These are phyloP conservation scores for Oreonectes daqikongensis DNA, from an alignment of 2,797 vertebrate species.

Conservation along the genomic window DNA sequence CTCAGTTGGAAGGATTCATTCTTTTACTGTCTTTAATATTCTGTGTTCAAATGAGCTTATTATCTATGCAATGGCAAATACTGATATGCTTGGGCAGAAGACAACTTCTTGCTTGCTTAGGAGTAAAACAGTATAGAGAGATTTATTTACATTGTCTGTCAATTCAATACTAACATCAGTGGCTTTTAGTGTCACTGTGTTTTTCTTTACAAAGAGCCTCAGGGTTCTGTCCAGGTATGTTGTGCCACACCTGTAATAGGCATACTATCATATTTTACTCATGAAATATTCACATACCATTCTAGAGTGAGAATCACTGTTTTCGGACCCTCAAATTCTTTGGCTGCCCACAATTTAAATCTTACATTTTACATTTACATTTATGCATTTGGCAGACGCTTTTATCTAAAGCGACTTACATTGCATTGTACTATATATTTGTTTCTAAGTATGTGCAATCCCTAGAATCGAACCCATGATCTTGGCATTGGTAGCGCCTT, in stretches of 20 bases:
- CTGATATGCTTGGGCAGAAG: conserved; percentile 24
- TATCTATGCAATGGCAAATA: conserved; percentile 10
- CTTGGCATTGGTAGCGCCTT: too few species aligned
- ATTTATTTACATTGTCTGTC: conserved; percentile 27
- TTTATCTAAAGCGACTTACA: too few species aligned
- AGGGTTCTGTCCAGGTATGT: conserved; percentile 28
- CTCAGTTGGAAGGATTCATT: not conserved
- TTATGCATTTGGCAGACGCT: too few species aligned
- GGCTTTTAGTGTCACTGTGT: too few species aligned
- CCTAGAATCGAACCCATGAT: too few species aligned
- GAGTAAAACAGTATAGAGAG: conserved; percentile 4
- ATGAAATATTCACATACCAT: conserved; percentile 27
- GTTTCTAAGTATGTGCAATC: too few species aligned
- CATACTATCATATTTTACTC: not conserved
- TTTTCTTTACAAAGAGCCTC: not conserved
- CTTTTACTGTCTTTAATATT: not conserved
- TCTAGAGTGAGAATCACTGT: too few species aligned
- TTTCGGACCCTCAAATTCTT: too few species aligned
- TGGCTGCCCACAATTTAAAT: too few species aligned
- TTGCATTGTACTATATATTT: too few species aligned
- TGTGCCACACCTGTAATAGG: conserved; percentile 33
- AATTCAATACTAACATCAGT: conserved; percentile 24
- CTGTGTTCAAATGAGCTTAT: conserved; percentile 5
- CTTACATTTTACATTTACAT: too few species aligned
- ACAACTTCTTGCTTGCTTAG: conserved; percentile 11